Base-by-base conservation (phyloP, 2,113 vertebrate species). In the Amia ocellicauda region DNA sequence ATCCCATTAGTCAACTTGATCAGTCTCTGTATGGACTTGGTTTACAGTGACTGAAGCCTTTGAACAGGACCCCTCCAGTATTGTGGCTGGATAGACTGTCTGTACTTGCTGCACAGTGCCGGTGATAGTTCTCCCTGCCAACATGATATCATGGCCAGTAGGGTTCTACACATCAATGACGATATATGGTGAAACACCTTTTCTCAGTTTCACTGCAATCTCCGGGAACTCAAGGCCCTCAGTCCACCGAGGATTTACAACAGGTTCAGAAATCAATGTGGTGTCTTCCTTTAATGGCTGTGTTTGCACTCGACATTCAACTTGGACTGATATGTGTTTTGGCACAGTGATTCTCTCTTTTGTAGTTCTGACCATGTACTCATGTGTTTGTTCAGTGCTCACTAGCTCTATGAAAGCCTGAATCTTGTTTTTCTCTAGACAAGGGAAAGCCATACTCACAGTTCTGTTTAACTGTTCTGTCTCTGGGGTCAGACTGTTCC, bases 151-250 rank as follows among this genome's bases (percentile, higher is more conserved):
- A 19, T 70, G 67, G 27, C 59, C 36, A 2, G 66, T 71, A 0
- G 52, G 20, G 7, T 72, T 74, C 3, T 69, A 57, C 0, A 69
- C 72, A 60, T 20, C 43, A 4, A 70, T 1, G 0, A 20, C 17
- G 3, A 68, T 60, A n/a, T 40, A 52, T 11, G 57, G 57, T 16
- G 19, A 1, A 1, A 3, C 22, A 0, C 52, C 45, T 4, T 20
- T 58, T 19, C 4, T 68, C 1, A 76, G 0, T 1, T 1, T 63
- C 14, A 72, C 60, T 0, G 70, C 1, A 0, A 42, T 66, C 3
- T 68, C 74, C 24, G 26, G 57, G 2, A 73, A 45, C 0, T 70
- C 66, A 4, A 67, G 50, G 2, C 57, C 65, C 1, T 70, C 70
- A 14, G 64, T 3, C 62, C 71, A 70, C 22, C 60, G 52, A 1